phyloP scores from a whole-genome alignment of 1,140 invertebrate genomes.

The Ylistrum balloti region DNA sequence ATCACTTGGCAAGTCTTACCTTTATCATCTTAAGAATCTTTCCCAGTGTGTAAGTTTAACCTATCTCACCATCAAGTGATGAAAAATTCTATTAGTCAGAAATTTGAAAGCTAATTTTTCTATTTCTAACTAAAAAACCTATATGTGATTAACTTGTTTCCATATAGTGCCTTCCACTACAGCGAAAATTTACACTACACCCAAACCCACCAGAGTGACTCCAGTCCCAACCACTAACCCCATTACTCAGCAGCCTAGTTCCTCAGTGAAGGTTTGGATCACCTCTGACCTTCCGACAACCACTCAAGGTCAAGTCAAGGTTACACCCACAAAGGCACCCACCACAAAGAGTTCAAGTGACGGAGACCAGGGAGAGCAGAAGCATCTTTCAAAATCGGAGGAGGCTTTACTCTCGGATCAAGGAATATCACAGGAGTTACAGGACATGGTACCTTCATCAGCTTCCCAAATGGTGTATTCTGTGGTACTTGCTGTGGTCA shows the following conservation, averaged over 20 bases:
- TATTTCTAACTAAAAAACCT: too few species aligned
- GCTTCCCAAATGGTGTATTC: not conserved
- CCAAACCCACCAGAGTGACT: not conserved
- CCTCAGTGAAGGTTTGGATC: not conserved
- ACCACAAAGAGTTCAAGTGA: not conserved
- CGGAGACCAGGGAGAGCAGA: not conserved
- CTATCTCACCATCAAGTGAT: too few species aligned
- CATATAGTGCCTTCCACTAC: not conserved
- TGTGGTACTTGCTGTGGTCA: not conserved
- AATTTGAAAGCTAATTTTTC: too few species aligned
- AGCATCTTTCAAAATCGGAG: not conserved
- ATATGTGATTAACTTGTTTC: too few species aligned
- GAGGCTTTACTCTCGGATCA: not conserved
- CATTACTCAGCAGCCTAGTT: not conserved
- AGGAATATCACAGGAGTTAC: not conserved
- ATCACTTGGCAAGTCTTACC: too few species aligned
- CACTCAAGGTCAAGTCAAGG: not conserved
- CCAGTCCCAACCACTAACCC: not conserved
- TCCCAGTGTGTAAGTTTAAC: too few species aligned
- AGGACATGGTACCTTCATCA: not conserved
- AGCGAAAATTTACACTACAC: not conserved
- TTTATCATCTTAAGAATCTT: too few species aligned
- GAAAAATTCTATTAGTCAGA: too few species aligned
- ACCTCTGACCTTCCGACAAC: not conserved
- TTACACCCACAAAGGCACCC: not conserved